Evolutionary conservation across 2,113 vertebrate genomes (phyloP).

Genomic region (Pangasianodon gigas): DNA sequence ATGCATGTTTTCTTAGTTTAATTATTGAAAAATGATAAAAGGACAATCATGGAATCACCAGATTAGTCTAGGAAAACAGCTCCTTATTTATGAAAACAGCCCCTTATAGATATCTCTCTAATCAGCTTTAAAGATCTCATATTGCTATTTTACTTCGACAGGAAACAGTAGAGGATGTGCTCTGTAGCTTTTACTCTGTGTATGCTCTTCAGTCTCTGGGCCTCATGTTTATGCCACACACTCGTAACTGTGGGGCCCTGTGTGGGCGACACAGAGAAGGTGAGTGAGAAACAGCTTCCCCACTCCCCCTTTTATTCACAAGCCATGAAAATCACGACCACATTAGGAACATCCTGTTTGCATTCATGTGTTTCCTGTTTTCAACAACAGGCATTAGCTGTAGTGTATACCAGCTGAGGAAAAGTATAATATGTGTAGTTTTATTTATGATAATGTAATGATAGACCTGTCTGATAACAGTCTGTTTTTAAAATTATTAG

Average conservation of each 20-base stretch:
- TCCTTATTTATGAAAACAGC: background rate
- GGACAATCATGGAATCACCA: background rate
- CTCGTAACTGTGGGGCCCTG: conserved; percentile 47
- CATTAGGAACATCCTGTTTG: conserved; percentile 70
- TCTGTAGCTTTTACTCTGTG: conserved; percentile 26
- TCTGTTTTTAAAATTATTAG: background rate
- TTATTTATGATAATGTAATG: background rate
- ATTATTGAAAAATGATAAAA: background rate
- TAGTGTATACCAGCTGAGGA: background rate
- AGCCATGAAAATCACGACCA: conserved; percentile 53
- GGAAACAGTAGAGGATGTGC: conserved; percentile 52
- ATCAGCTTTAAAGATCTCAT: background rate
- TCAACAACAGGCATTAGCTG: conserved; percentile 47
- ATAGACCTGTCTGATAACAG: background rate
- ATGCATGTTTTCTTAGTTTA: background rate
- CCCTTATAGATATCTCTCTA: background rate
- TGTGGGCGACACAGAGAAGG: conserved; percentile 42
- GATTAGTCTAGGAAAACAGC: background rate
- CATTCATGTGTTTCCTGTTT: conserved; percentile 67
- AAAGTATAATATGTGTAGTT: background rate
- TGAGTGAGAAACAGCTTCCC: conserved; percentile 45
- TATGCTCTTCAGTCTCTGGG: conserved; percentile 51
- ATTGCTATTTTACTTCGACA: conserved; percentile 37
- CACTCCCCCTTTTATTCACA: conserved; percentile 46
- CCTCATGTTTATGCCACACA: conserved; percentile 30